Evolutionary conservation across 2,113 vertebrate species (phyloP).

Genomic region (Thalassarche chlororhynchos): DNA sequence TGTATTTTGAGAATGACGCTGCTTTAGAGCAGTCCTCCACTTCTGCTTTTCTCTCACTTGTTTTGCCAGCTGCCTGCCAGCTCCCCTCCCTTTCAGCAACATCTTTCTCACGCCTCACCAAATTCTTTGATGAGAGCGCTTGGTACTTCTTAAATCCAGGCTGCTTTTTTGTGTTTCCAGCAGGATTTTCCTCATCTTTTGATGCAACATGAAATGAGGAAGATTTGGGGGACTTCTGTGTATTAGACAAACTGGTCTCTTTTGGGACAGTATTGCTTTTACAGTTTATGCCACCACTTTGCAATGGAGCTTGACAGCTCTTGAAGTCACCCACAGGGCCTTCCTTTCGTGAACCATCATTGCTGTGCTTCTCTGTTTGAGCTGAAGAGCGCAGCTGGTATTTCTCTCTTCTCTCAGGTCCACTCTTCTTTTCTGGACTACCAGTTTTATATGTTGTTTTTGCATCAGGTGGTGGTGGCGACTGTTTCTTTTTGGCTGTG

Average conservation of each 20-base stretch:
- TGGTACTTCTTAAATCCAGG: slow-evolving; percentile 8
- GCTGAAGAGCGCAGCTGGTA: background rate
- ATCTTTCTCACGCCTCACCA: background rate
- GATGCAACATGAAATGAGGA: background rate
- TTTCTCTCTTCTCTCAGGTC: background rate
- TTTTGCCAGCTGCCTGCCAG: background rate
- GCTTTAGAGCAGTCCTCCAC: background rate
- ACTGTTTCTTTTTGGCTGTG: background rate
- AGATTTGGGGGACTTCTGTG: background rate
- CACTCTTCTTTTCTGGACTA: background rate
- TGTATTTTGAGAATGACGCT: slow-evolving; percentile 79
- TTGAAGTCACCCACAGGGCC: background rate
- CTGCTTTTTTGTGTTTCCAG: background rate
- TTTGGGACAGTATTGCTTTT: background rate
- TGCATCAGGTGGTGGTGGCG: background rate
- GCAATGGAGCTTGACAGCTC: background rate
- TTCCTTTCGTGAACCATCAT: background rate
- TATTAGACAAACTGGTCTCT: background rate
- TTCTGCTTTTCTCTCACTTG: background rate
- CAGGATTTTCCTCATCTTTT: background rate
- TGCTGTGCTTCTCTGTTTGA: background rate
- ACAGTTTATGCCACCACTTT: background rate
- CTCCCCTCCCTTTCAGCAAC: background rate
- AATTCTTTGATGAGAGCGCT: background rate
- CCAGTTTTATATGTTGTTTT: background rate